phyloP scores from a whole-genome alignment of 2,797 vertebrate genomes.

The Morus bassanus region DNA sequence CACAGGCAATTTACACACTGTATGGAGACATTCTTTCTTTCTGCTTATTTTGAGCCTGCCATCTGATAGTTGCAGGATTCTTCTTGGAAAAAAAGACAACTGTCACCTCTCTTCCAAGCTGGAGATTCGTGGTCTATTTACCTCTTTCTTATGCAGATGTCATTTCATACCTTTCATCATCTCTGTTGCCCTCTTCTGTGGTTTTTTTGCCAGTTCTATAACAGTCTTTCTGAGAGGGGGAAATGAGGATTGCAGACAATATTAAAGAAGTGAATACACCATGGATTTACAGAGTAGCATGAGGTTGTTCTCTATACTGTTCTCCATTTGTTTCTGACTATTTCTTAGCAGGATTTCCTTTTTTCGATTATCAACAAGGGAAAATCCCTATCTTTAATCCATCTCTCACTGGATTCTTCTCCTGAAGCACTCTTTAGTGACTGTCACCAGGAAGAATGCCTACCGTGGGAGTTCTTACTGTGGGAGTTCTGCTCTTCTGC shows the following conservation, averaged over 20 bases:
- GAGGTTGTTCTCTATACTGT: not conserved
- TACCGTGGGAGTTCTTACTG: not conserved
- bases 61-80: not conserved
- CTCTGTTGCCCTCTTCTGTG: not conserved
- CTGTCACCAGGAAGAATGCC: not conserved
- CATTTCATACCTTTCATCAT: not conserved
- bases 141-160: not conserved
- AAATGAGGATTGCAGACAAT: not conserved
- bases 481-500: not conserved
- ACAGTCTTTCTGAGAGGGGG: not conserved
- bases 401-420: not conserved
- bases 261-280: not conserved
- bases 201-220: not conserved
- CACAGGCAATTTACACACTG: not conserved
- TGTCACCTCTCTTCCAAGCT: not conserved
- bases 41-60: not conserved
- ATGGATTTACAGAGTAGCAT: not conserved
- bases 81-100: not conserved
- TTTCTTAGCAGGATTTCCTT: not conserved
- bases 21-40: not conserved
- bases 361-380: not conserved
- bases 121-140: not conserved
- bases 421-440: not conserved
- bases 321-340: not conserved
- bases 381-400: not conserved